Percentiles rank a stretch among this genome's conserved stretches.
phyloP scores from a whole-genome alignment of 2,888 invertebrate genomes.

The Acleris literana region DNA sequence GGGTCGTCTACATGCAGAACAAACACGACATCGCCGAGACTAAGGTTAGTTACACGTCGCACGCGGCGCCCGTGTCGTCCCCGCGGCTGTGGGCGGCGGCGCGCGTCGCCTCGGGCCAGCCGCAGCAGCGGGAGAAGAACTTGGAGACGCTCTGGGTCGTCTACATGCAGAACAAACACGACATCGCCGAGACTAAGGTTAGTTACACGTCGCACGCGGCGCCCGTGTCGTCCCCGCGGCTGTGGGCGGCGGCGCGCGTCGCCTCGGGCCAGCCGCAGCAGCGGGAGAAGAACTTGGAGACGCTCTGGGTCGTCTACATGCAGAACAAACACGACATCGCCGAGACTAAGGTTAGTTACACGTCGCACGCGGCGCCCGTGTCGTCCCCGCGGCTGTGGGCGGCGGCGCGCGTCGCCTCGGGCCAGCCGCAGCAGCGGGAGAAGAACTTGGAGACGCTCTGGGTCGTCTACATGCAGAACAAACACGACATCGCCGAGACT shows the following conservation, averaged over 20 bases:
- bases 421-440: conserved; percentile 52
- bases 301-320: conserved; percentile 96
- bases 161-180: conserved; percentile 92
- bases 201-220: conserved; percentile 96
- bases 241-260: conserved; percentile 89
- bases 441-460: conserved; percentile 91
- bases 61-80: conserved; percentile 96
- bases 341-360: conserved; percentile 91
- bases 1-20: conserved; percentile 96
- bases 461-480: conserved; percentile 95
- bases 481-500: conserved; percentile 89
- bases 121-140: conserved; percentile 62
- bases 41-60: conserved; percentile 96
- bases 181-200: conserved; percentile 88
- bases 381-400: conserved; percentile 94
- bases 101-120: conserved; percentile 53
- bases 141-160: conserved; percentile 96
- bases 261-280: conserved; percentile 50
- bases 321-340: conserved; percentile 92
- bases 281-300: conserved; percentile 85
- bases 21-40: conserved; percentile 90
- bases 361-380: conserved; percentile 96
- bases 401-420: conserved; percentile 83
- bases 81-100: conserved; percentile 93
- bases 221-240: conserved; percentile 95